phyloP scores from a whole-genome alignment of 2,888 invertebrate species.

The Campoplex capitator region DNA sequence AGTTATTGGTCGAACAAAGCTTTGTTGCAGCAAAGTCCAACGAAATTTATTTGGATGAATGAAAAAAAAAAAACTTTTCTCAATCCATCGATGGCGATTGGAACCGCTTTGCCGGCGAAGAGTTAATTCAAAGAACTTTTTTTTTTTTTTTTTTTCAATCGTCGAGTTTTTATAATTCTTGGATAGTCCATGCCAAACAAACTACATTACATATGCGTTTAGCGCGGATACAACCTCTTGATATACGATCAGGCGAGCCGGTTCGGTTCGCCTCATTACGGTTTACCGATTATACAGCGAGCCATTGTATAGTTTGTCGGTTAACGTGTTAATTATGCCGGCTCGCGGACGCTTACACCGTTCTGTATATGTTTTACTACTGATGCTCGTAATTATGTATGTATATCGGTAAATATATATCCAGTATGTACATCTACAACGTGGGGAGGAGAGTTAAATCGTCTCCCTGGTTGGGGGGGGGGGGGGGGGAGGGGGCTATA shows the following conservation, averaged over 20 bases:
- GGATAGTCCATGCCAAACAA: not conserved
- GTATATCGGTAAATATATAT: not conserved
- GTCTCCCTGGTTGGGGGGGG: too few species aligned
- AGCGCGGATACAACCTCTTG: slow-evolving; percentile 73
- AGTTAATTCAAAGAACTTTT: not conserved
- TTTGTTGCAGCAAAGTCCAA: too few species aligned
- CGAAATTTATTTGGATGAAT: too few species aligned
- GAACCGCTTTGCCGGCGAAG: not conserved
- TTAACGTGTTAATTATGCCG: slow-evolving; percentile 74
- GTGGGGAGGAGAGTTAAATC: slow-evolving; percentile 65
- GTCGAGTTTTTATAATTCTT: slow-evolving; percentile 43
- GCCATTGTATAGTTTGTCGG: slow-evolving; percentile 73
- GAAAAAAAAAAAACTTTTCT: too few species aligned
- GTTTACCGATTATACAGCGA: slow-evolving; percentile 72
- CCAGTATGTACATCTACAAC: slow-evolving; percentile 8
- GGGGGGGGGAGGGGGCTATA: slow-evolving; percentile 57
- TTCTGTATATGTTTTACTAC: slow-evolving; percentile 35
- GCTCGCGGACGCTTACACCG: slow-evolving; percentile 53
- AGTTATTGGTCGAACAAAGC: too few species aligned
- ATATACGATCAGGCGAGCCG: slow-evolving; percentile 69
- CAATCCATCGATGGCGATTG: too few species aligned
- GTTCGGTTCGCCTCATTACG: slow-evolving; percentile 71
- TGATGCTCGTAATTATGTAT: slow-evolving; percentile 40
- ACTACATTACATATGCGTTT: slow-evolving; percentile 30
- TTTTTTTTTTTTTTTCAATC: slow-evolving; percentile 58